Evolutionary conservation across 2,113 vertebrate species (phyloP).

Genomic region (Ramphastos sulfuratus): DNA sequence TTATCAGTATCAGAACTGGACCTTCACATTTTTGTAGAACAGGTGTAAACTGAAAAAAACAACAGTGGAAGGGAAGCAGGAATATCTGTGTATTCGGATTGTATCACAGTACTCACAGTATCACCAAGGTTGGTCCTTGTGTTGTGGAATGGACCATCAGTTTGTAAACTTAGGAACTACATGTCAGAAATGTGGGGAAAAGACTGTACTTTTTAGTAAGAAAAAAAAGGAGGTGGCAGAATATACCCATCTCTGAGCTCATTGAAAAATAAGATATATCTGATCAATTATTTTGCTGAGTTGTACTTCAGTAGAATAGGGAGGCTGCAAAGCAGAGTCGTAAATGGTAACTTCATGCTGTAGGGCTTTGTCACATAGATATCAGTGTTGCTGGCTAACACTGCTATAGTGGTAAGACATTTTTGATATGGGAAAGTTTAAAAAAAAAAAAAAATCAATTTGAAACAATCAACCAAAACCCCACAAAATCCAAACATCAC

Average conservation of each 20-base stretch:
- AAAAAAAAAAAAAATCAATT: too few relatives aligned
- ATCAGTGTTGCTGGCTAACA: neutral
- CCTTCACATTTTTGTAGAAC: neutral
- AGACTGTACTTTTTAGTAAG: constrained; percentile 35
- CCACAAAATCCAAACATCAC: neutral
- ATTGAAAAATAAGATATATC: constrained; percentile 12
- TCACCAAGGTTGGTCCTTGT: too few relatives aligned
- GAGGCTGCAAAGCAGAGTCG: neutral
- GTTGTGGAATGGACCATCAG: neutral
- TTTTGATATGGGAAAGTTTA: neutral
- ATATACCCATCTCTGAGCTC: neutral
- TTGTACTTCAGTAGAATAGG: constrained; percentile 33
- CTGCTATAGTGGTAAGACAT: neutral
- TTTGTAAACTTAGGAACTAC: constrained; percentile 20
- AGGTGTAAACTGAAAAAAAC: neutral
- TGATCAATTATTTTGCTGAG: constrained; percentile 45
- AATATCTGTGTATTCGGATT: neutral
- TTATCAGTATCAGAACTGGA: neutral
- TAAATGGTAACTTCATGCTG: constrained; percentile 16
- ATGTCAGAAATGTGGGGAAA: constrained; percentile 19
- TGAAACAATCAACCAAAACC: too few relatives aligned
- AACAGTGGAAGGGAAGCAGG: neutral
- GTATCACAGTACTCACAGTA: too few relatives aligned
- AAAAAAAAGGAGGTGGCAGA: neutral
- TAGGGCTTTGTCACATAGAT: neutral